phyloP scores from a whole-genome alignment of 2,888 invertebrate genomes.

The Conchocele bisecta region DNA sequence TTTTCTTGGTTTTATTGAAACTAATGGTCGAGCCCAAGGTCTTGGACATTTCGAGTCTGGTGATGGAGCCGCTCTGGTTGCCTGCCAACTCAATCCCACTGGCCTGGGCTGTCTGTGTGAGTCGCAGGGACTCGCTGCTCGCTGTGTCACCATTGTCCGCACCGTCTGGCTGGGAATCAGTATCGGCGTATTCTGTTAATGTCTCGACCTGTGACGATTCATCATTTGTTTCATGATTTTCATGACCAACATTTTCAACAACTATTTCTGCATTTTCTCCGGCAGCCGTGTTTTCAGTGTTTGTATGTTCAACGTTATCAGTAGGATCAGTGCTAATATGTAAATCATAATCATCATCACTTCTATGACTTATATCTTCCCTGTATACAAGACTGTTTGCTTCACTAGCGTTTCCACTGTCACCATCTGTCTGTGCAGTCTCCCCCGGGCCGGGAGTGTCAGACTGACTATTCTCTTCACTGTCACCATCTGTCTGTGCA shows the following conservation, averaged over 20 bases:
- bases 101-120: too few relatives aligned
- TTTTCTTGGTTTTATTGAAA: constrained; percentile 53
- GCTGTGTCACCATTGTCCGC: constrained; percentile 5
- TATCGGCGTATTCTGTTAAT: neutral
- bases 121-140: too few relatives aligned
- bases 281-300: too few relatives aligned
- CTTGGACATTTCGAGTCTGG: constrained; percentile 42
- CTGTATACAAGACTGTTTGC: too few relatives aligned
- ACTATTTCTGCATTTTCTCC: neutral
- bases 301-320: too few relatives aligned
- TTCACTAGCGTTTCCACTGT: too few relatives aligned
- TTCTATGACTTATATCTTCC: neutral
- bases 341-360: neutral
- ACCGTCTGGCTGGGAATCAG: neutral
- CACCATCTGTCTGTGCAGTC: too few relatives aligned
- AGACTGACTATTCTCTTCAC: neutral
- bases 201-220: neutral
- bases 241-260: neutral
- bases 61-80: constrained; percentile 63
- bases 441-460: too few relatives aligned
- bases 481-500: neutral
- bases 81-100: constrained; percentile 58
- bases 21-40: constrained; percentile 34
- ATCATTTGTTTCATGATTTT: neutral
- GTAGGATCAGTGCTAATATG: too few relatives aligned